Evolutionary conservation across 2,113 vertebrate species (phyloP).

Genomic region (Buteo buteo): DNA sequence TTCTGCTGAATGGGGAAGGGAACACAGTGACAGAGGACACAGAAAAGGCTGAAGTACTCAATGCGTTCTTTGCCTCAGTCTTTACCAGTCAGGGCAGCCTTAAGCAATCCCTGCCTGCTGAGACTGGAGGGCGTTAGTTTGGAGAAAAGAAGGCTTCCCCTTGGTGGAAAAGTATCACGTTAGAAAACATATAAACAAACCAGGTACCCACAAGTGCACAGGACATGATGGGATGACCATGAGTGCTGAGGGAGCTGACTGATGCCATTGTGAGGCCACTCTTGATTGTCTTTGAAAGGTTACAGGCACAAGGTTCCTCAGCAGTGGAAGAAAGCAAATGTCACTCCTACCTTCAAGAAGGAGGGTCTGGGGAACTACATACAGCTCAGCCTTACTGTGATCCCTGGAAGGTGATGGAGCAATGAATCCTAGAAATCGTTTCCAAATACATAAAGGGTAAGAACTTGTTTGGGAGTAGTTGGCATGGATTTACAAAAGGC

Average conservation of each 20-base stretch:
- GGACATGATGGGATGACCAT: background rate
- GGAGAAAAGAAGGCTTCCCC: background rate
- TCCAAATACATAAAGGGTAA: background rate
- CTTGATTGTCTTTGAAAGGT: background rate
- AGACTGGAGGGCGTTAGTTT: background rate
- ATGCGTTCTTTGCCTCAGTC: background rate
- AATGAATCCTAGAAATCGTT: background rate
- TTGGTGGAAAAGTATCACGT: background rate
- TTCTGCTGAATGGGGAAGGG: background rate
- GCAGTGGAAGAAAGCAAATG: background rate
- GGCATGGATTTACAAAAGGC: background rate
- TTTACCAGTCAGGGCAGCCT: background rate
- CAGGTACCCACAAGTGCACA: background rate
- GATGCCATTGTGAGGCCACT: background rate
- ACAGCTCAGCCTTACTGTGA: background rate
- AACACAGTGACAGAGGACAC: background rate
- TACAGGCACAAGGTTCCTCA: background rate
- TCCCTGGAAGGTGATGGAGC: background rate
- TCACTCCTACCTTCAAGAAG: background rate
- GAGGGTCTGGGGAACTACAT: background rate
- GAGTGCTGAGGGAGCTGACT: background rate
- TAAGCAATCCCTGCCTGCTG: background rate
- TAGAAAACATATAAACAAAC: background rate
- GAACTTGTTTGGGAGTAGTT: background rate
- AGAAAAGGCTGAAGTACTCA: background rate